phyloP scores from a whole-genome alignment of 2,797 vertebrate species.

The Bufotes viridis region DNA sequence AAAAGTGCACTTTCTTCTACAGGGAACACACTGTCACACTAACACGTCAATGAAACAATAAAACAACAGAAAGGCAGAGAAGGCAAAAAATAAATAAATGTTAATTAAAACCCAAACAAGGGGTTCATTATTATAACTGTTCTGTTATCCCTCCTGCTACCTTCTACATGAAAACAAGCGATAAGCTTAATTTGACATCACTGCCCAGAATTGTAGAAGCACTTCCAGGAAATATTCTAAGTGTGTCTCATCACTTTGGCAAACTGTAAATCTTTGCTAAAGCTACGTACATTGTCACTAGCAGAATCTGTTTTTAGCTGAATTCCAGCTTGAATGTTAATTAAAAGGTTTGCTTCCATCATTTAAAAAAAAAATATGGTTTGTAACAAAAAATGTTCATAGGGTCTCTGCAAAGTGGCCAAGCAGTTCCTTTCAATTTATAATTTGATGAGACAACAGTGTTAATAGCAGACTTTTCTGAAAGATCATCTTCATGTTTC shows the following conservation, averaged over 20 bases:
- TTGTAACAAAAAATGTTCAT: constrained; percentile 35
- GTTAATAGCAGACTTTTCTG: constrained; percentile 43
- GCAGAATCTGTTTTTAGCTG: constrained; percentile 16
- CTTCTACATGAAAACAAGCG: not conserved
- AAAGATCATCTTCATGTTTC: constrained; percentile 37
- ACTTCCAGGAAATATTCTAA: constrained; percentile 23
- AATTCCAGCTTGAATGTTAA: constrained; percentile 39
- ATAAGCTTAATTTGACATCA: not conserved
- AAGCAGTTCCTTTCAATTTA: constrained; percentile 45
- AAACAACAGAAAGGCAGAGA: too few species aligned
- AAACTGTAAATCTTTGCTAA: constrained; percentile 32
- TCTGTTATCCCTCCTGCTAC: not conserved
- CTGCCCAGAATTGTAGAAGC: not conserved
- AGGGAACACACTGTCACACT: too few species aligned
- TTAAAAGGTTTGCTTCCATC: constrained; percentile 53
- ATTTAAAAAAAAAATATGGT: constrained; percentile 29
- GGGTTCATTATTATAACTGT: too few species aligned
- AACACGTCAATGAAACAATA: too few species aligned
- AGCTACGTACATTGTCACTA: constrained; percentile 27
- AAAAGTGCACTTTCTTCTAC: too few species aligned
- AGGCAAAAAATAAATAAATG: too few species aligned
- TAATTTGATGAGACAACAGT: constrained; percentile 37
- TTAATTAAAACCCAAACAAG: too few species aligned
- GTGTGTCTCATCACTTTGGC: constrained; percentile 22
- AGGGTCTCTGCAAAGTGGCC: constrained; percentile 37